Evolutionary conservation across 1,140 invertebrate genomes (phyloP), one percentile per base, ranked within the genome.

Genomic region (Cepaea nemoralis): DNA sequence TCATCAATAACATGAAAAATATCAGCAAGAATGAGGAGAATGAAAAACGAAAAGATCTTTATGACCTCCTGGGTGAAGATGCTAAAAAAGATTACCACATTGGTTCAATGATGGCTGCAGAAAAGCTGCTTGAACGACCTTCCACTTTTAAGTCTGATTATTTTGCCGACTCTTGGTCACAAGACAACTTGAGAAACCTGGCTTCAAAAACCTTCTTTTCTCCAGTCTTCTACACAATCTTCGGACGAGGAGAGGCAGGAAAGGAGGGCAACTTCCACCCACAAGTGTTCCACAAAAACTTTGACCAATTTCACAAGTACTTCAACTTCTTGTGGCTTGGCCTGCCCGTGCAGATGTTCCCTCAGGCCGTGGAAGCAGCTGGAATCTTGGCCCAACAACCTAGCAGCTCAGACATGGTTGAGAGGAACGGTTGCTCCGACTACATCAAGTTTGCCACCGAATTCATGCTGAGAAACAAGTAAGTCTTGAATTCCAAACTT

Each of bases 281-380:
- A 14, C 80, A 83, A 33, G 82, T 77, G 33, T 88, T 90, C 77
- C 89, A 89, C 84, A 87, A 88, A 39, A 87, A 88, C 73, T 91
- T 92, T 67, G 90, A 91, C 81, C 63, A 85, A 39, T 91, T 90
- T 85, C 91, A 92, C 86, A 89, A 90, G 81, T 91, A 89, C 82
- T 91, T 92, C 87, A 92, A 91, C 85, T 91, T 88, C 83, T 76
- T 92, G 37, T 92, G 91, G 91, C 80, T 91, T 0, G 91, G 90
- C 55, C 40, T 92, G 48, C 90, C 90, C 8, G 86, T 87, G 35
- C 86, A 85, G 37, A 74, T 90, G 45, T 92, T 91, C 82, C 91
- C 90, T 6, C 85, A 86, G 50, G 91, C 91, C 0, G 73, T 84
- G 37, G 81, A 88, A 24, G 89, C 91, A 24, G 82, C 90, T 5